Base-by-base conservation (phyloP, 2,797 vertebrate species). In the Clamator glandarius region DNA sequence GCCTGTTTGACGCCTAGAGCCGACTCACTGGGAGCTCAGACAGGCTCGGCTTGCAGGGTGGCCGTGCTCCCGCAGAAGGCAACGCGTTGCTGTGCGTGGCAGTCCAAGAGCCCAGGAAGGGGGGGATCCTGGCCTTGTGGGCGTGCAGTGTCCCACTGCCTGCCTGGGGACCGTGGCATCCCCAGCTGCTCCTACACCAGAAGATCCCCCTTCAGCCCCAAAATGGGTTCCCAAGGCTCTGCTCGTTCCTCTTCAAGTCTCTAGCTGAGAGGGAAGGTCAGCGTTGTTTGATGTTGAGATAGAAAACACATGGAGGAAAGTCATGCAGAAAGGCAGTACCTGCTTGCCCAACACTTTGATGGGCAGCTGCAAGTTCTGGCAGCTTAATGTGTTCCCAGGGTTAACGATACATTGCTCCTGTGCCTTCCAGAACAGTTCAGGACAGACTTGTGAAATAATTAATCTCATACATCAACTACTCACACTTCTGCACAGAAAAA, bases 61-160 rank as follows among this genome's bases (percentile, higher is more conserved):
- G 73, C 84, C 8, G 0, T 0, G 26, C 4, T 86, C 51, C 87
- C 57, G 2, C 66, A 81, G 70, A 42, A 69, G 64, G 35, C 42
- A 91, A 55, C n/a, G 44, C 19, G 2, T 3, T 14, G 74, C 64
- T 0, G 1, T 0, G 0, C 0, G 0, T 66, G 63, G 36, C 52
- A 76, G n/a, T 29, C 13, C 0, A 0, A 29, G 15, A 58, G 36
- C 24, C 44, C 1, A 7, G 67, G 55, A 15, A 41, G 55, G 0
- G 6, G 48, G 50, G 28, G 81, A 54, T 31, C 36, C 33, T 35
- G 50, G 33, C 2, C 21, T 19, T 0, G 0, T 46, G 68, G 31
- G 2, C 1, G 2, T 25, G 54, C 31, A 7, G 3, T 42, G 33
- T 83, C 39, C 58, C 51, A 66, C 29, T 1, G 0, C 16, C 84